phyloP scores from a whole-genome alignment of 53 echinoderm and acorn worm species.

The Apostichopus leukothele region DNA sequence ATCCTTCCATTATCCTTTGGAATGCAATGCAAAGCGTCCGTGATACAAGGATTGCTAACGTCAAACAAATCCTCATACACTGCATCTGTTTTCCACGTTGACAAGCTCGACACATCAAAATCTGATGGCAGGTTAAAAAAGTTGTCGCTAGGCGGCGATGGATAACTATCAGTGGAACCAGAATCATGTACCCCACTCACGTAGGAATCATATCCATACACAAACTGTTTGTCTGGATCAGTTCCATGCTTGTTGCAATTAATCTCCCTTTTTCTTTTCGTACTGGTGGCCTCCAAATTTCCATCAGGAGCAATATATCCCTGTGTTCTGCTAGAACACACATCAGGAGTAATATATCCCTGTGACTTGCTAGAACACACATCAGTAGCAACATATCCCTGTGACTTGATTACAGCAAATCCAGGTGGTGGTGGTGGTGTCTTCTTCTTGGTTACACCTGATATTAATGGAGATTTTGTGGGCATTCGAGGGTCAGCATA shows the following conservation, averaged over 20 bases:
- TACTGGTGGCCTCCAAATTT: background rate
- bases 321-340: no score
- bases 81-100: background rate
- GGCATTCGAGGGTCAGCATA: no score
- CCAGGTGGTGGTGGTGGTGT: no score
- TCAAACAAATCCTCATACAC: background rate
- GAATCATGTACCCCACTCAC: background rate
- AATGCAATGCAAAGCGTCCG: no score
- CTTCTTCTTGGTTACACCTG: no score
- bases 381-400: no score
- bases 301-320: background rate
- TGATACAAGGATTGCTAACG: no score
- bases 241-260: background rate
- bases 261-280: background rate
- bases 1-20: no score
- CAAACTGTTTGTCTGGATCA: background rate
- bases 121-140: background rate
- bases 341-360: no score
- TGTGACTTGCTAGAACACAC: no score
- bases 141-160: background rate
- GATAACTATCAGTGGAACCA: background rate
- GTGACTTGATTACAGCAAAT: no score
- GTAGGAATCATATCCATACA: background rate
- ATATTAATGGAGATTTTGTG: no score
- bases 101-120: background rate